Evolutionary conservation across 1,140 invertebrate genomes (phyloP).

Genomic region (Palaemon carinicauda): DNA sequence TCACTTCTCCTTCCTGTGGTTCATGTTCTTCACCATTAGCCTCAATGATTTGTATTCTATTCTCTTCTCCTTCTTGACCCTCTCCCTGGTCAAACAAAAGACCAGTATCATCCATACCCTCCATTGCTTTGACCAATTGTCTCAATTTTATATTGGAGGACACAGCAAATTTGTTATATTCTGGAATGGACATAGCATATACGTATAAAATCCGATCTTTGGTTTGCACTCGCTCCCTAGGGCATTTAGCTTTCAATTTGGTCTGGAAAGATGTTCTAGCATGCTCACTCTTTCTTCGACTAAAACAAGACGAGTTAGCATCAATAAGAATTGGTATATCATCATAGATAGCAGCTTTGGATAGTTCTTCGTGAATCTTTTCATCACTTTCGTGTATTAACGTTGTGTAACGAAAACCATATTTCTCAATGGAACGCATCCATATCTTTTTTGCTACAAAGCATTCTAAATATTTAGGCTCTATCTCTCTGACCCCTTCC

Average conservation of each 20-base stretch:
- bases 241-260: conserved; percentile 58
- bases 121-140: conserved; percentile 56
- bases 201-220: conserved; percentile 60
- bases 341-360: conserved; percentile 45
- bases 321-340: conserved; percentile 58
- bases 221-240: conserved; percentile 57
- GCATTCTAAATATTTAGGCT: conserved; percentile 58
- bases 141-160: conserved; percentile 57
- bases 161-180: conserved; percentile 59
- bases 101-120: conserved; percentile 40
- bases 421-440: conserved; percentile 58
- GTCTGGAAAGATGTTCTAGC: conserved; percentile 58
- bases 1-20: background rate
- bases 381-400: conserved; percentile 59
- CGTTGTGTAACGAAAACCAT: conserved; percentile 57
- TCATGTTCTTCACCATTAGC: background rate
- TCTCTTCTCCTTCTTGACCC: conserved; percentile 13
- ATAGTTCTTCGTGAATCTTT: conserved; percentile 55
- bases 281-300: conserved; percentile 58
- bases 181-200: conserved; percentile 59
- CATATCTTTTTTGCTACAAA: conserved; percentile 59
- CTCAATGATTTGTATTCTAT: background rate
- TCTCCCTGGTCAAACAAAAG: conserved; percentile 1
- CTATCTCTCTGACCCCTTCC: conserved; percentile 57
- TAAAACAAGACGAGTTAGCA: conserved; percentile 54